Percentiles rank a stretch among this genome's conserved stretches.
Evolutionary conservation across 2,888 invertebrate genomes (phyloP).

Genomic region (Caenorhabditis becei): DNA sequence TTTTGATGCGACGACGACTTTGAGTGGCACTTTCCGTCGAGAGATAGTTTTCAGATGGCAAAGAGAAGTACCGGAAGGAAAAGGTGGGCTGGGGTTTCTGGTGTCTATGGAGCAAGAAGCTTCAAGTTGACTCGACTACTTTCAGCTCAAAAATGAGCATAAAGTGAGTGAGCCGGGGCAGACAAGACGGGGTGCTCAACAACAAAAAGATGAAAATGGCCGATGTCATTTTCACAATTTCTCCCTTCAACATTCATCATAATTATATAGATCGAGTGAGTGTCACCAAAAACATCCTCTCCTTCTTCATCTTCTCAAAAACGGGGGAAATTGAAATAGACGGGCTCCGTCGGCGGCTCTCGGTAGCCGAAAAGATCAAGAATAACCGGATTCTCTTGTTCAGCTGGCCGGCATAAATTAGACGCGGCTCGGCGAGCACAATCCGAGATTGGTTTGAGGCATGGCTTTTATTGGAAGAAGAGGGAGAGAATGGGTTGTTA

Average conservation of each 20-base stretch:
- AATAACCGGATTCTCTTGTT: conserved; percentile 19
- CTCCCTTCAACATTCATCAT: conserved; percentile 6
- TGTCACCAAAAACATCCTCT: no score
- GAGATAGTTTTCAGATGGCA: not conserved
- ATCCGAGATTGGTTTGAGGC: conserved; percentile 34
- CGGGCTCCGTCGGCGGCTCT: not conserved
- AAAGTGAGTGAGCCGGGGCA: no score
- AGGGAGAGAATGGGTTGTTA: conserved; percentile 34
- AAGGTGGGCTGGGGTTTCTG: not conserved
- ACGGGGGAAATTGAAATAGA: not conserved
- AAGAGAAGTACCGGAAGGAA: conserved; percentile 5
- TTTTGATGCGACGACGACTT: conserved; percentile 33
- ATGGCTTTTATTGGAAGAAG: not conserved
- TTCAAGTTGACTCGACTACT: no score
- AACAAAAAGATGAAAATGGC: conserved; percentile 1
- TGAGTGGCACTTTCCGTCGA: conserved; percentile 49
- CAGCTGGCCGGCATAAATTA: conserved; percentile 42
- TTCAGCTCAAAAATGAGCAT: no score
- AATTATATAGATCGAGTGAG: conserved; percentile 3
- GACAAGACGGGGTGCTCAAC: not conserved
- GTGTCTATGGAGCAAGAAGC: no score
- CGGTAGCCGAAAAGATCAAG: not conserved
- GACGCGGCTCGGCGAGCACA: conserved; percentile 57
- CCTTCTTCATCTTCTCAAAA: not conserved
- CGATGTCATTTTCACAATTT: no score